Percentiles rank a stretch among this genome's conserved stretches.
Evolutionary conservation across 1,140 invertebrate species (phyloP).

Genomic region (Nephila pilipes): DNA sequence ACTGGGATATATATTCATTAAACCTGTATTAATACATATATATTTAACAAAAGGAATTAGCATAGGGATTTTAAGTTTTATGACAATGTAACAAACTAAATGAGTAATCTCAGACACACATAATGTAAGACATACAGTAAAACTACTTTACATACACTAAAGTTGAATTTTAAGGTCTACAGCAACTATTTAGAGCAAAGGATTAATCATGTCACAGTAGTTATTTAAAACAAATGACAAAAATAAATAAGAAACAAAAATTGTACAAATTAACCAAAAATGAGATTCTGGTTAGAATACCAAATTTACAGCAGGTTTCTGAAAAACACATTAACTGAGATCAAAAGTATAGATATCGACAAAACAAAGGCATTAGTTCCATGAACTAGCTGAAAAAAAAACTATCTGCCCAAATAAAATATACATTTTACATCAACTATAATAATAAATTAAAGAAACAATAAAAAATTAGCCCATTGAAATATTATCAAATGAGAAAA

Average conservation of each 20-base stretch:
- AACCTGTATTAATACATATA: too few relatives aligned
- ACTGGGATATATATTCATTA: too few relatives aligned
- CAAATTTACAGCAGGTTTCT: neutral
- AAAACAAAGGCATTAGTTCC: neutral
- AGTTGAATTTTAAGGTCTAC: neutral
- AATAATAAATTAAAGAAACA: constrained; percentile 11
- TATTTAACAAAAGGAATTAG: too few relatives aligned
- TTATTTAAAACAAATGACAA: neutral
- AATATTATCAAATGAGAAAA: constrained; percentile 14
- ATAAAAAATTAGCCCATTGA: constrained; percentile 2
- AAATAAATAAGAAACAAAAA: neutral
- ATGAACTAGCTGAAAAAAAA: neutral
- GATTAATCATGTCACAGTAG: neutral
- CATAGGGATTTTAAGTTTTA: too few relatives aligned
- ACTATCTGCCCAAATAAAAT: neutral
- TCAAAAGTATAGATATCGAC: neutral
- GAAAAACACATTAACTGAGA: neutral
- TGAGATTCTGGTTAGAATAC: neutral
- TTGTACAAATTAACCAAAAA: neutral
- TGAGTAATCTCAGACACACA: too few relatives aligned
- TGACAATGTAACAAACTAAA: too few relatives aligned
- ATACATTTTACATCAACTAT: neutral
- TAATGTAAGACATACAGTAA: too few relatives aligned
- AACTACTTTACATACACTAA: neutral
- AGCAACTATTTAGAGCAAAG: neutral